These are phyloP conservation scores for Lucinisca nassula DNA, from an alignment of 2,888 invertebrate species.

Conservation along the genomic window DNA sequence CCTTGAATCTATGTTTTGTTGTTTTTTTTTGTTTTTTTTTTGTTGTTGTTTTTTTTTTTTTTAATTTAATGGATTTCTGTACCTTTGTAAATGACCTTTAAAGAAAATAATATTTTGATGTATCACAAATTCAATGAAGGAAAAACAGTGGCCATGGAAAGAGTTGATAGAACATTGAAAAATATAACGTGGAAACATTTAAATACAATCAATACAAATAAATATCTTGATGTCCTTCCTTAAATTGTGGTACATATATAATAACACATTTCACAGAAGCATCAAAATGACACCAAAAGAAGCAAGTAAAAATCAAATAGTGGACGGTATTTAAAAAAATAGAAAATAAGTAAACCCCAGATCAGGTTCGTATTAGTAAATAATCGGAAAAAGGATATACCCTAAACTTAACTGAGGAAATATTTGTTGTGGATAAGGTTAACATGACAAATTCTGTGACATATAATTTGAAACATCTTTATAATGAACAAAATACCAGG, in stretches of 20 bases:
- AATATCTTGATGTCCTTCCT: background rate
- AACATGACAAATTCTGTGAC: background rate
- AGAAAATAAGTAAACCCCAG: too few relatives aligned
- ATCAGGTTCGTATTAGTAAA: too few relatives aligned
- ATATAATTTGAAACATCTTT: background rate
- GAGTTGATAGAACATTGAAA: conserved; percentile 9
- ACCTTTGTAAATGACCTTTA: background rate
- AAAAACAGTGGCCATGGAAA: conserved; percentile 15
- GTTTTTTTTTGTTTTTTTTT: too few relatives aligned
- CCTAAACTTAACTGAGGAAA: too few relatives aligned
- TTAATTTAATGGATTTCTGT: too few relatives aligned
- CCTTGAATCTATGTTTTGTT: too few relatives aligned
- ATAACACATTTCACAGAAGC: conserved; percentile 5
- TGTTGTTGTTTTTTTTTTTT: too few relatives aligned
- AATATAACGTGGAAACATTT: conserved; percentile 20
- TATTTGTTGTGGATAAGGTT: background rate
- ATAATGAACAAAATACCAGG: background rate
- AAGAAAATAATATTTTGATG: background rate
- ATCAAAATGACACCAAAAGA: conserved; percentile 9
- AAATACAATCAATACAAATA: conserved; percentile 8
- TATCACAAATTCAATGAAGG: conserved; percentile 22
- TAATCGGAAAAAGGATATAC: too few relatives aligned
- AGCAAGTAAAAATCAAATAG: conserved; percentile 8
- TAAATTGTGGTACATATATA: background rate
- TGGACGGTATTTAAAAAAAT: too few relatives aligned